Evolutionary conservation across 2,113 vertebrate genomes (phyloP), one percentile per base, ranked within the genome.

Genomic region (Zosterops japonicus): DNA sequence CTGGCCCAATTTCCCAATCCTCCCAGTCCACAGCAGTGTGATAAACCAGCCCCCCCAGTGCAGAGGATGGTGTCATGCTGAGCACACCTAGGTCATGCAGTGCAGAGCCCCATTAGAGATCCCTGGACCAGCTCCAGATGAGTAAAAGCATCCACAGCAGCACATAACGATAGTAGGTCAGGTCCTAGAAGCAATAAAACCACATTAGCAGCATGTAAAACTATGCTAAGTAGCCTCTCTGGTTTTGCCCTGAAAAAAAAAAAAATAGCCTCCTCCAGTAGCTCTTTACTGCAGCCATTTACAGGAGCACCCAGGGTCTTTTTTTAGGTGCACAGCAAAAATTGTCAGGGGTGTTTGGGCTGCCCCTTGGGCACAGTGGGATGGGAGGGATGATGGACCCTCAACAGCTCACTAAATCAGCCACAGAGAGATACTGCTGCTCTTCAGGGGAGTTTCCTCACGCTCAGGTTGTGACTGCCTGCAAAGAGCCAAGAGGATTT

Each of bases 181-280:
- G 78, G 87, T 94, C 61, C 91, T 96, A 83, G 59, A 94, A 95
- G 91, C 93, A 89, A 95, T 95, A 95, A 94, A 95, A 90, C 67
- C 87, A 84, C 89, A 96, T 96, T 95, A 97, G 77, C 83, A 92
- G 86, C 83, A 67, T 52, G 60, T 70, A 89, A 81, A 96, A 87
- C 86, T 91, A 91, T 91, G 91, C 80, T 94, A 95, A 96, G 71
- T 78, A 94, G 52, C 72, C 64, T 87, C 91, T 90, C 76, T 1
- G 14, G 21, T 55, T 96, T 46, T 90, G 78, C 27, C 75, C 91
- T 90, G 81, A 6, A 90, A 88, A 71, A 87, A 46, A 36, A 35
- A 52, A 60, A 81, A 76, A 50, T 2, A 82, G 5, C 69, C 56
- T 94, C 42, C 39, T 85, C 63, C 8, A 17, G 70, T 29, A 95